Evolutionary conservation across 2,113 vertebrate species (phyloP).

Genomic region (Bambusicola thoracicus): DNA sequence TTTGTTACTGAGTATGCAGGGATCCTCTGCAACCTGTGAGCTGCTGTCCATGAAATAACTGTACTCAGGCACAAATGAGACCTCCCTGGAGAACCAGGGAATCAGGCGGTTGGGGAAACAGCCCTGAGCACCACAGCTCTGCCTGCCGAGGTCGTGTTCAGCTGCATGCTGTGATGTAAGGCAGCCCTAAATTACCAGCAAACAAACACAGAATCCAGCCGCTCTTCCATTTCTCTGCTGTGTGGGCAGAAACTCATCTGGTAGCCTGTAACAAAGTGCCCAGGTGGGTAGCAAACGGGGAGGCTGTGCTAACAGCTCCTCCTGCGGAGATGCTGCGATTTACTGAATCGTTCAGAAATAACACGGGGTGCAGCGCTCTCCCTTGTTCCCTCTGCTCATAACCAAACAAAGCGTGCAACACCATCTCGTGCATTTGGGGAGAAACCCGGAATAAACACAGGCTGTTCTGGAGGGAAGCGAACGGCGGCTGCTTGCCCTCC

Average conservation of each 20-base stretch:
- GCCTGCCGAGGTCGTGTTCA: background rate
- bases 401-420: background rate
- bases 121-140: background rate
- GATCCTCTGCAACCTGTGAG: background rate
- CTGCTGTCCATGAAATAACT: background rate
- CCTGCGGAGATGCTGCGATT: constrained; percentile 1
- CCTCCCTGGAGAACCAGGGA: background rate
- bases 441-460: background rate
- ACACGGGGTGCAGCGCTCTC: background rate
- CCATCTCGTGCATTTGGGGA: background rate
- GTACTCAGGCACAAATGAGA: background rate
- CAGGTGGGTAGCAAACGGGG: background rate
- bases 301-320: background rate
- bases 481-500: background rate
- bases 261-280: background rate
- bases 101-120: rapidly evolving
- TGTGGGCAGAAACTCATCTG: constrained; percentile 10
- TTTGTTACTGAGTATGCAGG: background rate
- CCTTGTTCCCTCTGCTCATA: background rate
- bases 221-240: background rate
- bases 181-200: constrained; percentile 3
- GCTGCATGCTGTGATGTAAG: background rate
- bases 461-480: background rate
- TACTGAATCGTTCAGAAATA: constrained; percentile 22
- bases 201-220: background rate